Base-by-base conservation (phyloP, 2,113 vertebrate species). In the Hippocampus barbouri region DNA sequence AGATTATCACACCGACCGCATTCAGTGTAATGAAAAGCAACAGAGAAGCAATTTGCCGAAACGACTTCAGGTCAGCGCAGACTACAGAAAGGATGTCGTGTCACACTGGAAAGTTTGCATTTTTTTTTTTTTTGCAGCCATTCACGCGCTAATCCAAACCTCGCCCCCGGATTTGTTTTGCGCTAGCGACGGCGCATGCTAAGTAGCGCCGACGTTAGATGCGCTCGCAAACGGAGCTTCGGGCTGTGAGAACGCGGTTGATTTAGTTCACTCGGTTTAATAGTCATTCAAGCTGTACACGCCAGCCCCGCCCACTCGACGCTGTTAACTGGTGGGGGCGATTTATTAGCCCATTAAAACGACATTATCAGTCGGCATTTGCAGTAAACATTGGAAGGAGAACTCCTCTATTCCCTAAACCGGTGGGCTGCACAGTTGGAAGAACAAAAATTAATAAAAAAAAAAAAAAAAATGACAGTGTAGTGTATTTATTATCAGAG, bases 1-100 rank as follows among this genome's bases (percentile, higher is more conserved):
- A 81, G 49, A 79, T 66, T 53, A 70, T 75, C 66, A 73, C 72
- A 69, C 69, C 40, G 64, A 83, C 78, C 71, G 57, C 43, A 66
- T 66, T 66, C 41, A 66, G 62, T 15, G 66, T 69, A n/a, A 72
- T 75, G 76, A 68, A 43, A 63, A 71, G 72, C 45, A 72, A 74
- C 66, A 69, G 70, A 75, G 68, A 54, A 60, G 34, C 60, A 56
- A 47, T 74, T 75, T 65, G 70, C 18, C 0, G 64, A 25, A 67
- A 49, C 38, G 73, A 79, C 77, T 83, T 77, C 70, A 86, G 76
- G 79, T 81, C 83, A 84, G 63, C 21, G n/a, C 40, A 45, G 41
- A 66, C n/a, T 25, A 66, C 59, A 66, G 68, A 66, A 43, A 43
- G 59, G 40, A 75, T 68, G 72, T 71, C 80, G 72, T 20, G 66